Percentiles rank a stretch among this genome's conserved stretches.
Conservation (phyloP, 2,888 invertebrate genomes). For the Tenthredo amoena region DNA sequence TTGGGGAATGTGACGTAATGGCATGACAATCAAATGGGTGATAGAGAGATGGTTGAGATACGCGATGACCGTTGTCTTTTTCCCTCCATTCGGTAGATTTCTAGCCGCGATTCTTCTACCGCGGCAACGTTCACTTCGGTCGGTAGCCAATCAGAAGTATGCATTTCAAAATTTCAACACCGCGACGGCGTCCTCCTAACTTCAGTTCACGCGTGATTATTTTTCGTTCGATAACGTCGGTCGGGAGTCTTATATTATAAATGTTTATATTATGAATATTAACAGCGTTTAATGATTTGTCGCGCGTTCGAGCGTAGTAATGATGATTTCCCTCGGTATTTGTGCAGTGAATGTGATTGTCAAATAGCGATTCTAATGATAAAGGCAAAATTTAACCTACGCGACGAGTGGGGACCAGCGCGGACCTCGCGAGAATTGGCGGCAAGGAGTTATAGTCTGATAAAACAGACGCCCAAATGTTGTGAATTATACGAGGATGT, state of each 20-base stretch:
- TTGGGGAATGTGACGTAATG: neutral
- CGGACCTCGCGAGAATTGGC: neutral
- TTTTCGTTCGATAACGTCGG: slow-evolving; percentile 1
- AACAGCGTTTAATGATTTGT: neutral
- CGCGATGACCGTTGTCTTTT: neutral
- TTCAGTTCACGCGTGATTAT: neutral
- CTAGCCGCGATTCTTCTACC: neutral
- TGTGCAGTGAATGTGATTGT: neutral
- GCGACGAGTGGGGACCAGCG: neutral
- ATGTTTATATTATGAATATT: neutral
- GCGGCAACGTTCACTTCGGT: neutral
- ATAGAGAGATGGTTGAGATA: neutral
- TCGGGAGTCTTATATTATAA: neutral
- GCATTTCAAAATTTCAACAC: neutral
- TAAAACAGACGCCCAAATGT: neutral
- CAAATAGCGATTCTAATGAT: neutral
- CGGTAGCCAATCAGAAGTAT: neutral
- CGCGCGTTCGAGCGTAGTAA: neutral
- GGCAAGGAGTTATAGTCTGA: neutral
- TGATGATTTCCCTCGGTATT: neutral
- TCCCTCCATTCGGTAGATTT: neutral
- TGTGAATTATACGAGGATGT: neutral
- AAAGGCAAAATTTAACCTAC: neutral
- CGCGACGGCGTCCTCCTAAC: neutral
- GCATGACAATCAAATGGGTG: neutral